Conservation (phyloP, 1,140 invertebrate genomes). For the Paraescarpia echinospica region DNA sequence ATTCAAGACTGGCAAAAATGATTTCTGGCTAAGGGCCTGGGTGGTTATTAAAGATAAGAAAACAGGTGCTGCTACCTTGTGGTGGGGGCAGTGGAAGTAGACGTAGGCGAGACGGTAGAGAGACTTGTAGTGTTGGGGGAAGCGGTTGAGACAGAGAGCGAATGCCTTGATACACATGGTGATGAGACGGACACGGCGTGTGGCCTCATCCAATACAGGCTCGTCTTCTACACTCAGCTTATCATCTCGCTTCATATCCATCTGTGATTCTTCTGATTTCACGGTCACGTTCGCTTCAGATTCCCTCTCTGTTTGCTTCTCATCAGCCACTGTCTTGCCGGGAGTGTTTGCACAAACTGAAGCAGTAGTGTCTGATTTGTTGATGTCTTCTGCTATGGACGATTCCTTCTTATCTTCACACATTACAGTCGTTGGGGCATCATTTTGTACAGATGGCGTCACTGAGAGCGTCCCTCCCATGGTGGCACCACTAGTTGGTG, state of each 20-base stretch:
- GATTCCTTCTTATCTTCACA: background rate
- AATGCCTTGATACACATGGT: constrained; percentile 73
- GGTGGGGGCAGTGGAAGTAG: constrained; percentile 72
- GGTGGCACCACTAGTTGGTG: background rate
- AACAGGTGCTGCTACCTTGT: constrained; percentile 44
- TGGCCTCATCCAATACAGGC: background rate
- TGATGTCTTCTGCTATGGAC: background rate
- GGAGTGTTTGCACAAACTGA: background rate
- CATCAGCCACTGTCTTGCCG: background rate
- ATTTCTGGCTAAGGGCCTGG: too few relatives aligned
- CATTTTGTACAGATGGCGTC: background rate
- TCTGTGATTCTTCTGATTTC: background rate
- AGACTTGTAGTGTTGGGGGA: constrained; percentile 91
- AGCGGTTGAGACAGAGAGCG: constrained; percentile 80
- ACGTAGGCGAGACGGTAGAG: constrained; percentile 83
- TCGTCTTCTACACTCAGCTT: constrained; percentile 6
- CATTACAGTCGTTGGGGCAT: background rate
- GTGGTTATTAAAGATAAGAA: too few relatives aligned
- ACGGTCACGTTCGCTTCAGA: background rate
- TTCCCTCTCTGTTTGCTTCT: background rate
- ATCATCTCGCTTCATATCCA: background rate
- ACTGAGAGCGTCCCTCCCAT: background rate
- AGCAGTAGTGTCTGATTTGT: background rate
- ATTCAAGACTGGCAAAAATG: too few relatives aligned
- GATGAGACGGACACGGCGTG: constrained; percentile 36